These are phyloP conservation scores for Apodemia duryi DNA, from an alignment of 2,888 invertebrate species.

Conservation along the genomic window DNA sequence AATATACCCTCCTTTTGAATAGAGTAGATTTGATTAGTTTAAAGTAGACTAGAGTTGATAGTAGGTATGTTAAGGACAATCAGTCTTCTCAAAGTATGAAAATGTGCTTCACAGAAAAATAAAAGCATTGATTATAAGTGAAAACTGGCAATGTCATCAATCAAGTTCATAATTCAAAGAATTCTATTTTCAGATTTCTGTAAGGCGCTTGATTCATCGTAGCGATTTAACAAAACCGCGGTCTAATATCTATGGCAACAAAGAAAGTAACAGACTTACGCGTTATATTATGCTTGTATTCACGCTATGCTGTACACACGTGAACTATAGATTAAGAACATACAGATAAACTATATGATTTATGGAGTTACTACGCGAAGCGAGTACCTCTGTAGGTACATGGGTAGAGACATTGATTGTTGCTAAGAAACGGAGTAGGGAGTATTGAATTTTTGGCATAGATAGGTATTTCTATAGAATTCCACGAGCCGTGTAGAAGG, in stretches of 20 bases:
- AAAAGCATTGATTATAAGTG: too few relatives aligned
- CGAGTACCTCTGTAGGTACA: neutral
- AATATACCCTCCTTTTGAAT: too few relatives aligned
- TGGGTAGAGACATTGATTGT: conserved; percentile 19
- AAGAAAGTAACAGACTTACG: conserved; percentile 15
- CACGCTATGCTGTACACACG: conserved; percentile 15
- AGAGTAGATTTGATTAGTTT: too few relatives aligned
- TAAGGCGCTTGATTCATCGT: neutral
- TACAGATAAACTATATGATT: conserved; percentile 16
- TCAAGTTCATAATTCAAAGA: neutral
- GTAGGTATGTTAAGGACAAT: too few relatives aligned
- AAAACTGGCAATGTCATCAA: neutral
- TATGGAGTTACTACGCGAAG: conserved; percentile 3
- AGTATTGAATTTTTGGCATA: conserved; percentile 27
- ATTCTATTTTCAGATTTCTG: neutral
- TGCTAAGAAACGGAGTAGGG: conserved; percentile 27
- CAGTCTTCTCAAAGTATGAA: too few relatives aligned
- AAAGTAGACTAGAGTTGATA: too few relatives aligned
- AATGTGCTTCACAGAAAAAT: too few relatives aligned
- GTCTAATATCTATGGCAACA: conserved; percentile 15
- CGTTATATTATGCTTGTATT: conserved; percentile 15
- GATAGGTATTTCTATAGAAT: neutral
- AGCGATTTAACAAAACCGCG: conserved; percentile 12
- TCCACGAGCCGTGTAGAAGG: neutral
- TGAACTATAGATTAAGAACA: conserved; percentile 16